phyloP scores from a whole-genome alignment of 2,888 invertebrate genomes.

The Sinohyriopsis cumingii region DNA sequence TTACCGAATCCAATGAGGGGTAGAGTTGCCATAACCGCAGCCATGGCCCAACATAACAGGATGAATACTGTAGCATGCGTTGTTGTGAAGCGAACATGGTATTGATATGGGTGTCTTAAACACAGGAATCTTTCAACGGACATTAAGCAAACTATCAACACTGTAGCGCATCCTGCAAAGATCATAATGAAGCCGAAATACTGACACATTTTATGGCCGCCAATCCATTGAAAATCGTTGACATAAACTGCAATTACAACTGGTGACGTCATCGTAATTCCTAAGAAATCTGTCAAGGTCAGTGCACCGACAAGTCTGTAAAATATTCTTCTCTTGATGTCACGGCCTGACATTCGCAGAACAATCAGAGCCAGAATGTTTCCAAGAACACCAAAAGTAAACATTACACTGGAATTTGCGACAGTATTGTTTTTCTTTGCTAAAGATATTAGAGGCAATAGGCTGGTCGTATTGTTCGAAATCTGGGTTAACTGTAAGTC shows the following conservation, averaged over 20 bases:
- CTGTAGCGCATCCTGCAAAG: slow-evolving; percentile 66
- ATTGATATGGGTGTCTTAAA: slow-evolving; percentile 66
- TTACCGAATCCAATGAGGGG: slow-evolving; percentile 69
- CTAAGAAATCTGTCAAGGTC: slow-evolving; percentile 69
- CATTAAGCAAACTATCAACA: slow-evolving; percentile 71
- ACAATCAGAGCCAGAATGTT: slow-evolving; percentile 69
- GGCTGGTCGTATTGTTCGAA: slow-evolving; percentile 11
- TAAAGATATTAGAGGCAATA: slow-evolving; percentile 15
- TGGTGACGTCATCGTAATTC: slow-evolving; percentile 67
- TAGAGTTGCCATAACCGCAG: slow-evolving; percentile 60
- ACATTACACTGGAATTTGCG: slow-evolving; percentile 53
- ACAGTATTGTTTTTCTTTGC: slow-evolving; percentile 39
- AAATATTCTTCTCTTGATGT: slow-evolving; percentile 67
- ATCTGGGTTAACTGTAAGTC: too few species aligned
- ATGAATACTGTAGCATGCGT: slow-evolving; percentile 62
- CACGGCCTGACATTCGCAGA: slow-evolving; percentile 55
- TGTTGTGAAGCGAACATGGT: slow-evolving; percentile 60
- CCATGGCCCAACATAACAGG: slow-evolving; percentile 56
- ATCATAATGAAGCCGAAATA: slow-evolving; percentile 71
- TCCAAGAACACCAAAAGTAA: slow-evolving; percentile 62
- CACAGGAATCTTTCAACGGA: slow-evolving; percentile 69
- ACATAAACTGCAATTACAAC: slow-evolving; percentile 63
- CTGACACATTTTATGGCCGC: slow-evolving; percentile 62
- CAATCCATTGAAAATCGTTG: slow-evolving; percentile 62
- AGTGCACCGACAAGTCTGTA: slow-evolving; percentile 70